A percentile compares a stretch with the other conserved stretches of the same genome.
These are phyloP conservation scores for Andrena trimmerana DNA, from an alignment of 2,888 invertebrate species.

Conservation along the genomic window DNA sequence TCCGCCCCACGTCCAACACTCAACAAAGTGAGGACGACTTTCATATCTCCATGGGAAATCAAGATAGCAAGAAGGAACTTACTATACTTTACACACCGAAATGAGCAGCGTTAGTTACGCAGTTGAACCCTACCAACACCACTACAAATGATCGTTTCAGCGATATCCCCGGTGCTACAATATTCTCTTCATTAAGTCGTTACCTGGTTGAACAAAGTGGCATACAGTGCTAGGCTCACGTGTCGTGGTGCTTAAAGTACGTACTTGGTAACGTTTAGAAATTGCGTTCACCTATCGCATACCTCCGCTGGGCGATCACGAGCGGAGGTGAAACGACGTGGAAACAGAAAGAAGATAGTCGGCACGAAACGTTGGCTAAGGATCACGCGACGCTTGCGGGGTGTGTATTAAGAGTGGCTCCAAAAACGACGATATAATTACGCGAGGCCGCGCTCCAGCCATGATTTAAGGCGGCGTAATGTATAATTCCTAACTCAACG, in stretches of 20 bases:
- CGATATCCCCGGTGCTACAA: too few species aligned
- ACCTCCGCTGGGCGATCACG: background rate
- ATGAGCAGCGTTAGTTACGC: too few species aligned
- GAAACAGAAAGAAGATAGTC: slow-evolving; percentile 25
- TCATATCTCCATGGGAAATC: too few species aligned
- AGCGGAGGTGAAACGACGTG: background rate
- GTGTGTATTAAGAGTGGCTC: slow-evolving; percentile 65
- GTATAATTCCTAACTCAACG: slow-evolving; percentile 75
- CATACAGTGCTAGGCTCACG: too few species aligned
- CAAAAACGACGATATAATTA: slow-evolving; percentile 79
- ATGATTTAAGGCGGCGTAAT: slow-evolving; percentile 76
- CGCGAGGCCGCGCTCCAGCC: slow-evolving; percentile 67
- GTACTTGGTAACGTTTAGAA: background rate
- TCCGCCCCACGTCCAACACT: too few species aligned
- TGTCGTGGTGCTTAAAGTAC: too few species aligned
- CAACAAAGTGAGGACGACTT: too few species aligned
- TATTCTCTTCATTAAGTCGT: too few species aligned
- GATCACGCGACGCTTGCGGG: slow-evolving; percentile 62
- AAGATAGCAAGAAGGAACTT: too few species aligned
- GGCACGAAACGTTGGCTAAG: slow-evolving; percentile 52
- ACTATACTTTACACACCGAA: too few species aligned
- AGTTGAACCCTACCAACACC: too few species aligned
- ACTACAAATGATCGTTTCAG: background rate
- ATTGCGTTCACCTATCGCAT: background rate
- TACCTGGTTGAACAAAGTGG: too few species aligned